phyloP scores from a whole-genome alignment of 2,113 vertebrate species.

The Strix aluco region DNA sequence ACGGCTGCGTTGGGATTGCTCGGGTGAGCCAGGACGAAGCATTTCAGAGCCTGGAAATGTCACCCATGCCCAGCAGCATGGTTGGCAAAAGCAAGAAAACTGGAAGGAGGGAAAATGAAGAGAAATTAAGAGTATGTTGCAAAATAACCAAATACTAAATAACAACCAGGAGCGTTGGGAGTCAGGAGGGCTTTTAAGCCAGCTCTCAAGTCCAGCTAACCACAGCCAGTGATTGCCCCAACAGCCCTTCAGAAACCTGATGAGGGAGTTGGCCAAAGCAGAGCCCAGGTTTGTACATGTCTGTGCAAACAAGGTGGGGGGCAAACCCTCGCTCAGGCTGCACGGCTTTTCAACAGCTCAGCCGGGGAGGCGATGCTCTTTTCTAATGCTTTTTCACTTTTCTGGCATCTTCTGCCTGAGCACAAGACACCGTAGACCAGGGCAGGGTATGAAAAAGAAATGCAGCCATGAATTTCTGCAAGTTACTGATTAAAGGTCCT shows the following conservation, averaged over 20 bases:
- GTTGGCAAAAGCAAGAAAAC: neutral
- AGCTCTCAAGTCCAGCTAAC: no score
- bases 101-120: rapidly evolving
- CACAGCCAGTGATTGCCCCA: neutral
- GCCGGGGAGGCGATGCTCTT: neutral
- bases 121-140: neutral
- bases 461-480: neutral
- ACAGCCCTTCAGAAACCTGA: neutral
- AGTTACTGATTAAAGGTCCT: neutral
- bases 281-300: neutral
- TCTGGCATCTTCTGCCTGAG: neutral
- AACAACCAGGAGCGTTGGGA: neutral
- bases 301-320: neutral
- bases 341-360: neutral
- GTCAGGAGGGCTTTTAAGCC: neutral
- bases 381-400: neutral
- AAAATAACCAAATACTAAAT: neutral
- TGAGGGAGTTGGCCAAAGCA: neutral
- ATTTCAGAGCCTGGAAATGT: neutral
- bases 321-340: neutral
- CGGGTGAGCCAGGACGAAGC: rapidly evolving
- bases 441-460: neutral
- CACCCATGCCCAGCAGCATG: neutral
- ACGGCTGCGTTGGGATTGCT: neutral
- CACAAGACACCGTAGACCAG: neutral